Percentiles rank a stretch among this genome's conserved stretches.
These are phyloP conservation scores for Podargus strigoides DNA, from an alignment of 2,797 vertebrate genomes.

Conservation along the genomic window DNA sequence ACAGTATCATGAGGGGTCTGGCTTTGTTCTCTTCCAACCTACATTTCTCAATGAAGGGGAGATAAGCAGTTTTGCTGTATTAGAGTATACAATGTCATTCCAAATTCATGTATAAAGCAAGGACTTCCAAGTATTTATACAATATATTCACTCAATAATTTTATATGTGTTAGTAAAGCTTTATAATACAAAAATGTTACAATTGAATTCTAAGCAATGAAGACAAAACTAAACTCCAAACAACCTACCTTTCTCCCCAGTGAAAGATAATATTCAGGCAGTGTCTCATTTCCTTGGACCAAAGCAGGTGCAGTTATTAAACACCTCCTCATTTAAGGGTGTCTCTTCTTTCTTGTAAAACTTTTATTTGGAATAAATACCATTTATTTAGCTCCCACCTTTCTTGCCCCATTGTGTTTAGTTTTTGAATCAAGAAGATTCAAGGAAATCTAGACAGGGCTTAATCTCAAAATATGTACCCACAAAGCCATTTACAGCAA, in stretches of 20 bases:
- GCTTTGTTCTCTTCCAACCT: background rate
- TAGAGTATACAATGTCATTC: background rate
- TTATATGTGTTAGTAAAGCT: background rate
- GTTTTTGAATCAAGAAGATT: background rate
- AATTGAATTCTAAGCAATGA: background rate
- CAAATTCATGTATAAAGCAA: background rate
- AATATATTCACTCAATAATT: background rate
- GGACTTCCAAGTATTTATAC: background rate
- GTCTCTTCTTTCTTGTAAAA: background rate
- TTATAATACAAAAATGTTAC: background rate
- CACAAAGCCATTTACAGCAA: background rate
- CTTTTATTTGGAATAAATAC: background rate
- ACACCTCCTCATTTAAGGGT: background rate
- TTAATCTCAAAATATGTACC: background rate
- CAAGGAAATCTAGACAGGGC: background rate
- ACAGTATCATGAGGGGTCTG: rapidly evolving
- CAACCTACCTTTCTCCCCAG: background rate
- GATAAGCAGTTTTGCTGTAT: background rate
- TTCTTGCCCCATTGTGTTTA: background rate
- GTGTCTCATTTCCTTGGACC: background rate
- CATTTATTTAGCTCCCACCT: background rate
- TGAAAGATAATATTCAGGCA: background rate
- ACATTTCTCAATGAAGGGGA: background rate
- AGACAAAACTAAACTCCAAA: background rate
- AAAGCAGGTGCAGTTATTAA: background rate